These are phyloP conservation scores for Drosophila triauraria DNA, from an alignment of 1,140 invertebrate genomes.

Conservation along the genomic window DNA sequence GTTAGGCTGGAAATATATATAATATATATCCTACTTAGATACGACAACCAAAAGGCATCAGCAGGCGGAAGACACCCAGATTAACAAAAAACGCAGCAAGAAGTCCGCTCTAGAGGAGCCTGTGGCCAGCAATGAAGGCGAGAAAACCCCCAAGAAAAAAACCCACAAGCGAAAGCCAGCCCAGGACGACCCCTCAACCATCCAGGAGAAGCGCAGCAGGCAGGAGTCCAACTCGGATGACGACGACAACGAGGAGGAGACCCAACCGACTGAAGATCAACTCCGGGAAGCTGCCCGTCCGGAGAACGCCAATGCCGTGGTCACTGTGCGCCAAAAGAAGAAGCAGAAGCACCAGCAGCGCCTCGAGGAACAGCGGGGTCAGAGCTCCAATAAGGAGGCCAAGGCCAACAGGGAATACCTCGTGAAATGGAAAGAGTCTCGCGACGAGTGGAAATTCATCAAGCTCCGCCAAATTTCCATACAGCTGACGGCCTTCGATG, in stretches of 20 bases:
- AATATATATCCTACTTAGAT: neutral
- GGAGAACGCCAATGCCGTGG: conserved; percentile 68
- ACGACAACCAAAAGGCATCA: conserved; percentile 3
- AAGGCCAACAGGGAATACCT: conserved; percentile 87
- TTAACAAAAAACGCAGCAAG: conserved; percentile 22
- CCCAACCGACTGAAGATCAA: conserved; percentile 65
- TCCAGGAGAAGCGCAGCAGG: conserved; percentile 58
- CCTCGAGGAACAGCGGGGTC: conserved; percentile 62
- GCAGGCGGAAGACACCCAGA: neutral
- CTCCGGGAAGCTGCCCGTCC: conserved; percentile 71
- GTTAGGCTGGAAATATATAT: neutral
- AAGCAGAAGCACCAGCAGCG: conserved; percentile 77
- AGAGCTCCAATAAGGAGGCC: conserved; percentile 67
- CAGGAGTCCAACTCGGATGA: conserved; percentile 22
- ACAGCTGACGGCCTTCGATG: conserved; percentile 89
- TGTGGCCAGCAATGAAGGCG: neutral
- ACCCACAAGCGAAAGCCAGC: conserved; percentile 51
- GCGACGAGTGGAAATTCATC: conserved; percentile 91
- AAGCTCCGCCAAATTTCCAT: conserved; percentile 91
- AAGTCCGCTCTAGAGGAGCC: conserved; percentile 3
- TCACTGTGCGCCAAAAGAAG: conserved; percentile 80
- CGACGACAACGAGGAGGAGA: conserved; percentile 34
- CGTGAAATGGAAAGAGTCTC: conserved; percentile 89
- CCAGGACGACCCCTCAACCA: neutral
- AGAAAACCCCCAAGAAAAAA: conserved; percentile 12